phyloP scores from a whole-genome alignment of 2,888 invertebrate genomes.

The Trissoscelio sp. region DNA sequence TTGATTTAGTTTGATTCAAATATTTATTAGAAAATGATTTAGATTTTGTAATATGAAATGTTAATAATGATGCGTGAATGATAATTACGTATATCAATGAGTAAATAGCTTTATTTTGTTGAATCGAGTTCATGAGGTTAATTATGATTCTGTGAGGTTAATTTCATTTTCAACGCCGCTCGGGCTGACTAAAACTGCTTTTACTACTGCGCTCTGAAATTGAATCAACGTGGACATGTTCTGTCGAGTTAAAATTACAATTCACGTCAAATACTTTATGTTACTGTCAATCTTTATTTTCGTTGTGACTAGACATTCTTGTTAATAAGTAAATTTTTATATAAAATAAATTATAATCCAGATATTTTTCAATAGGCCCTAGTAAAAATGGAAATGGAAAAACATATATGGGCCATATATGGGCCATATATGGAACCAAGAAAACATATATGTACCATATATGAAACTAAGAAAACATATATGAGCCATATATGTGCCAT shows the following conservation, averaged over 20 bases:
- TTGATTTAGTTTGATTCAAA: too few species aligned
- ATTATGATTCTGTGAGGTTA: constrained; percentile 39
- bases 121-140: constrained; percentile 44
- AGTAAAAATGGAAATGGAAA: too few species aligned
- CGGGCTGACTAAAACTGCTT: constrained; percentile 57
- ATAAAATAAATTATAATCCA: too few species aligned
- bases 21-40: constrained; percentile 15
- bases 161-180: constrained; percentile 39
- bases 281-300: neutral
- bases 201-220: constrained; percentile 45
- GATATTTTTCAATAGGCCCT: too few species aligned
- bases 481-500: too few species aligned
- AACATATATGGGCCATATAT: too few species aligned
- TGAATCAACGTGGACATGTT: constrained; percentile 23
- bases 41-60: neutral
- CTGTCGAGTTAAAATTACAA: constrained; percentile 12
- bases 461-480: too few species aligned
- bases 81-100: constrained; percentile 22
- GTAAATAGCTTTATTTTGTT: constrained; percentile 39
- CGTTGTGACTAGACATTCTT: too few species aligned
- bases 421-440: too few species aligned
- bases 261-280: neutral
- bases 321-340: too few species aligned
- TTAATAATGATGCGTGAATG: constrained; percentile 15
- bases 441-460: too few species aligned